Conservation (phyloP, 2,888 invertebrate species). For the Nomada hirtipes region DNA sequence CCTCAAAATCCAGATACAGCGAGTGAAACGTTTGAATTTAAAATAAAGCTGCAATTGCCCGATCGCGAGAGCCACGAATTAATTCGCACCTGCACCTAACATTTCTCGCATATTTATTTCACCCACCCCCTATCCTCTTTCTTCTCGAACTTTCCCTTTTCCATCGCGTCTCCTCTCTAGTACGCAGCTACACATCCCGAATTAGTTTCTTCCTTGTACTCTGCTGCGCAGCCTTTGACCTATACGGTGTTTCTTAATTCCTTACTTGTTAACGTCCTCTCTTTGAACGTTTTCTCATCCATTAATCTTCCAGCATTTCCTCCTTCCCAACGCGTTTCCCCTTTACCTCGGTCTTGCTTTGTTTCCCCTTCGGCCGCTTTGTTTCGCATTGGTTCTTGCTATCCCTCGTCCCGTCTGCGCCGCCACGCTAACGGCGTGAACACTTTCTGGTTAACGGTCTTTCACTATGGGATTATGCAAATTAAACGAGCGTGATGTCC, state of each 20-base stretch:
- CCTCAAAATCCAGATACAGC: too few species aligned
- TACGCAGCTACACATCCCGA: too few species aligned
- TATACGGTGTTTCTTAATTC: constrained; percentile 25
- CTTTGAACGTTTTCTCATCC: constrained; percentile 4
- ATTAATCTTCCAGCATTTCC: constrained; percentile 14
- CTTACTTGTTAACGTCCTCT: constrained; percentile 33
- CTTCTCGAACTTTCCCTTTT: constrained; percentile 10
- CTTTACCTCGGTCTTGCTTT: background rate
- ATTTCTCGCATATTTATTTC: constrained; percentile 1
- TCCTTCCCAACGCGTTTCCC: background rate
- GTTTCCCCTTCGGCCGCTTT: background rate
- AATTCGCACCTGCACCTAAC: too few species aligned
- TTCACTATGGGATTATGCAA: constrained; percentile 78
- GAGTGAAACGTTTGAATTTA: too few species aligned
- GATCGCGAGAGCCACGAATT: too few species aligned
- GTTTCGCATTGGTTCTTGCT: constrained; percentile 31
- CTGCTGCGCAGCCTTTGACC: too few species aligned
- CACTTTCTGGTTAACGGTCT: constrained; percentile 79
- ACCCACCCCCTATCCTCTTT: constrained; percentile 1
- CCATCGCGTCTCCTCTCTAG: too few species aligned
- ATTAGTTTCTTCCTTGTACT: too few species aligned
- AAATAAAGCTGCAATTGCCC: too few species aligned
- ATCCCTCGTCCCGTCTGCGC: constrained; percentile 29
- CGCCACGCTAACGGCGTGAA: constrained; percentile 71
- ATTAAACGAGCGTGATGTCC: constrained; percentile 79